These are phyloP conservation scores for Scatophagus argus DNA, from an alignment of 2,113 vertebrate genomes.

Conservation along the genomic window DNA sequence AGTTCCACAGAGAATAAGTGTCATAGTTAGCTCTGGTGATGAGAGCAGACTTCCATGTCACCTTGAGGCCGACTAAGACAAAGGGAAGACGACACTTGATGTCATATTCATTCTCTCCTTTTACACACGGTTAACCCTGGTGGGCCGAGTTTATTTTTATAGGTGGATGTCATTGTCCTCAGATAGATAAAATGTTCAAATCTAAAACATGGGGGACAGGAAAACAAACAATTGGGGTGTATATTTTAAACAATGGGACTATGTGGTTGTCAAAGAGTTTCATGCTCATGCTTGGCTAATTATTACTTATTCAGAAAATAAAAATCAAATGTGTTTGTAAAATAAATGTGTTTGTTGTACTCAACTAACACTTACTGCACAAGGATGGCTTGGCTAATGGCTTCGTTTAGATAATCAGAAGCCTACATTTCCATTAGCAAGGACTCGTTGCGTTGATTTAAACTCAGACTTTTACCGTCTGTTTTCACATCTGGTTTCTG, in stretches of 20 bases:
- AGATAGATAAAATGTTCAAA: constrained; percentile 19
- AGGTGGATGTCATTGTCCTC: constrained; percentile 47
- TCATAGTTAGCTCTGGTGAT: constrained; percentile 71
- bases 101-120: constrained; percentile 62
- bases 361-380: neutral
- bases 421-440: neutral
- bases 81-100: constrained; percentile 67
- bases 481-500: constrained; percentile 14
- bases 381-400: neutral
- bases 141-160: constrained; percentile 32
- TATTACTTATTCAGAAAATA: neutral
- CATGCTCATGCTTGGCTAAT: constrained; percentile 2
- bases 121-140: constrained; percentile 50
- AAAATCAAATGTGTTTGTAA: neutral
- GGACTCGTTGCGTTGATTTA: neutral
- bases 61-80: constrained; percentile 77
- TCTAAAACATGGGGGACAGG: neutral
- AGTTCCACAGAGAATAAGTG: constrained; percentile 78
- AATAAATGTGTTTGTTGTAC: neutral
- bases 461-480: neutral
- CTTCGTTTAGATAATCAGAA: neutral
- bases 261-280: neutral
- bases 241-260: neutral
- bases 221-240: constrained; percentile 14
- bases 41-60: constrained; percentile 75